A percentile compares a stretch with the other conserved stretches of the same genome.
These are phyloP conservation scores for Melanotaenia pygmaea DNA, from an alignment of 2,797 vertebrate genomes.

Conservation along the genomic window DNA sequence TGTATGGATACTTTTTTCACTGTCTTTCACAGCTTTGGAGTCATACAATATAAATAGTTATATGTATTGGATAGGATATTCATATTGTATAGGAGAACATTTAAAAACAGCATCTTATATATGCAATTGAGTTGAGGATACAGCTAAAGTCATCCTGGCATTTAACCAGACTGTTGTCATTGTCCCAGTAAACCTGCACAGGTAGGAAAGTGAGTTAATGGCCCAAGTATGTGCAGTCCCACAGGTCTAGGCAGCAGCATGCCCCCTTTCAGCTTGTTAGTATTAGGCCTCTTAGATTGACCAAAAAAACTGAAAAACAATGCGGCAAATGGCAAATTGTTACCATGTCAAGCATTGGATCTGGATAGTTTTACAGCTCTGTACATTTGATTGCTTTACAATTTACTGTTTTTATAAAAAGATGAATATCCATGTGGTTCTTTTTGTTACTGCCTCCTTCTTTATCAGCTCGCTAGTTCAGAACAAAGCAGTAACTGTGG, in stretches of 20 bases:
- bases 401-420: neutral
- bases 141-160: neutral
- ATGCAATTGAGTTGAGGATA: neutral
- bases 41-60: neutral
- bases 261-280: neutral
- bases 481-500: neutral
- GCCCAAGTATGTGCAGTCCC: neutral
- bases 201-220: neutral
- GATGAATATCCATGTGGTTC: neutral
- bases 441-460: neutral
- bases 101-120: slow-evolving; percentile 5
- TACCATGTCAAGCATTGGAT: neutral
- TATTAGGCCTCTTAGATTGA: neutral
- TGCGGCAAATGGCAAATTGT: too few species aligned
- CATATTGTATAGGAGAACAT: neutral
- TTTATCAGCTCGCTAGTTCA: neutral
- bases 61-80: too few species aligned
- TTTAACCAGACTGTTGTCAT: neutral
- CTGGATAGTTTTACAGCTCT: neutral
- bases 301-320: neutral
- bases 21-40: neutral
- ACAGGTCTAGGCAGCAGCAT: neutral
- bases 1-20: neutral
- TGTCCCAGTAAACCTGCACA: neutral
- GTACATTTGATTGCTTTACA: neutral